These are phyloP conservation scores for Heliconius cydno DNA, from an alignment of 2,888 invertebrate species.

Conservation along the genomic window DNA sequence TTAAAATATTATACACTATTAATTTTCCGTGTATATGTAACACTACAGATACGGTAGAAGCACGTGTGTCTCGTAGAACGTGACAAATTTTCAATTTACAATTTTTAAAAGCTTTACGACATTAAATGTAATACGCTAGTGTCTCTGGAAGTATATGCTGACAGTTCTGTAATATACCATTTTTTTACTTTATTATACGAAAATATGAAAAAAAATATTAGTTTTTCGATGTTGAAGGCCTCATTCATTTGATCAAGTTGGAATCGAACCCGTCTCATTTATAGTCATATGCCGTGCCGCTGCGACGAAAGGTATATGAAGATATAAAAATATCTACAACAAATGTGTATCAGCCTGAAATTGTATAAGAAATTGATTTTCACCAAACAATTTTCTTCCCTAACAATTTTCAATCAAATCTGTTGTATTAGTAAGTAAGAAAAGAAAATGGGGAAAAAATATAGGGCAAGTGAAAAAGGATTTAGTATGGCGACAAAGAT, in stretches of 20 bases:
- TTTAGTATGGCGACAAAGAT: neutral
- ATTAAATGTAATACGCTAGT: neutral
- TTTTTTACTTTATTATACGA: neutral
- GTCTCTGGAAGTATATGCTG: too few species aligned
- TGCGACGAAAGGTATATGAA: neutral
- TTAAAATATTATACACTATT: neutral
- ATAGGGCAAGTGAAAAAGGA: neutral
- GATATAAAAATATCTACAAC: neutral
- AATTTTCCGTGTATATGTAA: neutral
- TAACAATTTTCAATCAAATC: conserved; percentile 21
- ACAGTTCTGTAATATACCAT: neutral
- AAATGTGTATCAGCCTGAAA: neutral
- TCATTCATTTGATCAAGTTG: neutral
- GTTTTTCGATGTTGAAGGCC: neutral
- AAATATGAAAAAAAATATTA: neutral
- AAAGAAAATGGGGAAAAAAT: neutral
- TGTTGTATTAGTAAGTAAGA: conserved; percentile 14
- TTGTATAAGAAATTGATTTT: conserved; percentile 17
- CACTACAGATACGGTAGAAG: neutral
- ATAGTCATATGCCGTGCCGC: too few species aligned
- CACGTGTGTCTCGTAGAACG: conserved; percentile 9
- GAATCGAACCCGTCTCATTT: neutral
- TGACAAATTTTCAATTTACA: neutral
- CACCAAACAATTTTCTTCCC: conserved; percentile 3
- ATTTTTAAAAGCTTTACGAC: conserved; percentile 8